Conservation (phyloP, 2,113 vertebrate species). For the Bombycilla garrulus region DNA sequence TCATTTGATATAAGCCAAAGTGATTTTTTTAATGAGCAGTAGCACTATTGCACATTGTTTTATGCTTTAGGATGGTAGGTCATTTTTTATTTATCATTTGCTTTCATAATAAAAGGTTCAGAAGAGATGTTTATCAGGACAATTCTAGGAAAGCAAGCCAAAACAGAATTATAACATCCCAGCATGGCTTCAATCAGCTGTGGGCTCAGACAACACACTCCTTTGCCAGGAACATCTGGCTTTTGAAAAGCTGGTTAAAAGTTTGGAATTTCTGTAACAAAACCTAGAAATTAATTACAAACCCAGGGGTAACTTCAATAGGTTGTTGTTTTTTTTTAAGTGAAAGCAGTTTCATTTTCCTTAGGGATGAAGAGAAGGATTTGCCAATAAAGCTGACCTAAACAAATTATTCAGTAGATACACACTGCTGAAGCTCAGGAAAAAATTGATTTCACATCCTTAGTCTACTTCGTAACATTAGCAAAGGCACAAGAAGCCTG, state of each 20-base stretch:
- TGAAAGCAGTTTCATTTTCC: not conserved
- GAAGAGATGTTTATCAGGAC: constrained; percentile 2
- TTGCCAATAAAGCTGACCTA: not conserved
- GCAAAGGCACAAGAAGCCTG: not conserved
- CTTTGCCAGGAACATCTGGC: constrained; percentile 52
- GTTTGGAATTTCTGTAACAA: not conserved
- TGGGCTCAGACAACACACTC: not conserved
- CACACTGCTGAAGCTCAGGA: not conserved
- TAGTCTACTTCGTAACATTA: not conserved
- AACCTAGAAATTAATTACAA: not conserved
- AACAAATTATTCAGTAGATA: not conserved
- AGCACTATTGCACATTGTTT: not conserved
- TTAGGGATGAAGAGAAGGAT: not conserved
- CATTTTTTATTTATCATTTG: constrained; percentile 14
- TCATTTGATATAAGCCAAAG: not conserved
- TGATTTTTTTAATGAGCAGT: not conserved
- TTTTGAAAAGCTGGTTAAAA: constrained; percentile 37
- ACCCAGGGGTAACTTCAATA: not conserved
- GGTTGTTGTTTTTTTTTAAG: not conserved
- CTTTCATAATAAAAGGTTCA: not conserved
- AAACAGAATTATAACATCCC: constrained; percentile 5
- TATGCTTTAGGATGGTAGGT: not conserved
- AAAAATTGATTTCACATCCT: not conserved
- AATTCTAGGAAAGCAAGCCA: not conserved
- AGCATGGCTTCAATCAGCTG: not conserved